Evolutionary conservation across 1,140 invertebrate species (phyloP), one percentile per base, ranked within the genome.

Genomic region (Cotesia typhae): DNA sequence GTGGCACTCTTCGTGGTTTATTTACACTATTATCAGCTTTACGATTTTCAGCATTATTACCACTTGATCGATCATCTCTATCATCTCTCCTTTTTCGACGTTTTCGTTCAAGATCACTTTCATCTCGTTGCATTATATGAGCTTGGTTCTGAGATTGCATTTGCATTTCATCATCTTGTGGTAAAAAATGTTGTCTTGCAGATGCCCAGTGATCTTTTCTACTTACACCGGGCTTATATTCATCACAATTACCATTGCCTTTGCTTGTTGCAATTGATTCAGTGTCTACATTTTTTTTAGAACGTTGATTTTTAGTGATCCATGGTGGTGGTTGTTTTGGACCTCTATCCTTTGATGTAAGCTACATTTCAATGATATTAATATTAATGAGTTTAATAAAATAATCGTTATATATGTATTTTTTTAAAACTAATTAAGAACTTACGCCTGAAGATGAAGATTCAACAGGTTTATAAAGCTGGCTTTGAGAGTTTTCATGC

Each of bases 141-240:
- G 47, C 68, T 73, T 85, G 82, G 10, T 10, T 47, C 10, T 47
- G 41, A 47, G 41, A 47, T 47, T 47, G 41, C 2, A 47, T 47
- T 3, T 47, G 41, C 6, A 47, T 47, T 3, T 83, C 81, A 53
- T 82, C 80, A n/a, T 83, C 78, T 0, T 67, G 74, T 2, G 76
- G 72, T 55, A 87, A 77, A 65, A 86, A 86, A 55, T 86, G 82
- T 36, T 87, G 83, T 51, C 83, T 77, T 14, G 85, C 82, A 6
- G 85, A 83, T 6, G 85, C 84, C 85, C 85, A 87, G 37, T 87
- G 85, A 74, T 86, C 85, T 75, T 87, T 86, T 64, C 79, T 82
- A 6, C 80, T 83, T 17, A 63, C 74, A 35, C 75, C 67, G 10
- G 80, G 78, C 35, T 84, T 83, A 52, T 83, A 84, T 71, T 76